Evolutionary conservation across 37 sponge, comb jelly and placozoan species (phyloP), one percentile per base, ranked within the genome.

Genomic region (Beroe forskalii): DNA sequence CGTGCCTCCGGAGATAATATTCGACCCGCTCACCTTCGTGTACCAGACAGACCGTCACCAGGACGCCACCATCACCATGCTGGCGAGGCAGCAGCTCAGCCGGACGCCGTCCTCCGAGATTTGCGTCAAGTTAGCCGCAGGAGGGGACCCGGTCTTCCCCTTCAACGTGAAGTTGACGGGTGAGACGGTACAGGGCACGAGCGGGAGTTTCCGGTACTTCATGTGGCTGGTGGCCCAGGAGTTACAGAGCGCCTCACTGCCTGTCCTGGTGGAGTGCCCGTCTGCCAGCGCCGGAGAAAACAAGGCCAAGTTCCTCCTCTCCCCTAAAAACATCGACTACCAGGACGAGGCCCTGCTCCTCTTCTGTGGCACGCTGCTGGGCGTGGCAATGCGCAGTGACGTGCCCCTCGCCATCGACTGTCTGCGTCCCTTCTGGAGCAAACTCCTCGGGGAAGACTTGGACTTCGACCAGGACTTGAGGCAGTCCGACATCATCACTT

Each of bases 171-270:
- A 94, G 83, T 90, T 95, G 76, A 55, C 96, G 9, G 98, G 98
- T 27, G 97, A 97, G 63, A 95, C 94, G 25, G 98, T 97, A 17
- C 94, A 93, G 19, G 98, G 97, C 32, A 97, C 97, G 37, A 95
- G 97, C 91, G 98, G 98, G 19, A 96, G 96, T 24, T 97, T 97
- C 91, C 67, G 98, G 19, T 96, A 97, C 90, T 97, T 96, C 72
- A 76, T 97, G 42, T 94, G 98, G 95, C 93, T 94, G 62, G 95
- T 95, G 4, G 94, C 96, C 31, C 91, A 92, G 28, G 98, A 97
- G 89, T 80, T 97, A 23, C 95, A 95, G 90, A 94, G 94, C n/a
- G 31, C 93, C 25, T 35, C 76, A 6, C 90, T 97, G 0, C 98
- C 96, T 39, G 38, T 97, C 36, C 91, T 97, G 43, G 61, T 96